Evolutionary conservation across 2,113 vertebrate species (phyloP).

Genomic region (Pomatostomus ruficeps): DNA sequence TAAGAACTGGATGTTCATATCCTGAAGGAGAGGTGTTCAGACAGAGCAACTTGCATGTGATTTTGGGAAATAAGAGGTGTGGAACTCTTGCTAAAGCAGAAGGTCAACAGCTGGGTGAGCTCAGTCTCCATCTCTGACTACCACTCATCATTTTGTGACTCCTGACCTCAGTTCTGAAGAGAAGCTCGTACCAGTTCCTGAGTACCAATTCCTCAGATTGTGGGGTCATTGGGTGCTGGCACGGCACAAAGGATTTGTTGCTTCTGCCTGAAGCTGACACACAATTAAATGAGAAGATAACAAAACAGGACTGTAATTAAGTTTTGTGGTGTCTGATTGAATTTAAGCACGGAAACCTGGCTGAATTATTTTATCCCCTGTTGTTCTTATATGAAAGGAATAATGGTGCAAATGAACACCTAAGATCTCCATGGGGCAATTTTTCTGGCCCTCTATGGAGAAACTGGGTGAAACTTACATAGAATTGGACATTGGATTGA

Average conservation of each 20-base stretch:
- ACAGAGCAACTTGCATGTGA: background rate
- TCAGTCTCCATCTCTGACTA: background rate
- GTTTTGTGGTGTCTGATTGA: background rate
- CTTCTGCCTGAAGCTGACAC: background rate
- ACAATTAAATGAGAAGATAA: background rate
- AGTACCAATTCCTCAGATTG: rapidly evolving
- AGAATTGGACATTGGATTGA: background rate
- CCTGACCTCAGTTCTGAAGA: background rate
- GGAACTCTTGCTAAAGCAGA: background rate
- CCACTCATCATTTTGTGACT: background rate
- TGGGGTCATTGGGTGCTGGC: background rate
- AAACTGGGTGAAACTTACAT: background rate
- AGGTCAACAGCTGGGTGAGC: background rate
- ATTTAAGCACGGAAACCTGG: background rate
- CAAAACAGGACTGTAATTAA: background rate
- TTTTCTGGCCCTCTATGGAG: background rate
- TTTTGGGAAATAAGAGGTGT: background rate
- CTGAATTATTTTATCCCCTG: background rate
- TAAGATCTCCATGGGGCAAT: background rate
- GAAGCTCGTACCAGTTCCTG: background rate
- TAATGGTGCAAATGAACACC: background rate
- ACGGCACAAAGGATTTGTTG: background rate
- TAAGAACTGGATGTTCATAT: background rate
- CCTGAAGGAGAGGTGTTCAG: background rate
- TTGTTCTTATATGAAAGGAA: background rate